Base-by-base conservation (phyloP, 2,888 invertebrate species). In the Leucophenga montana region DNA sequence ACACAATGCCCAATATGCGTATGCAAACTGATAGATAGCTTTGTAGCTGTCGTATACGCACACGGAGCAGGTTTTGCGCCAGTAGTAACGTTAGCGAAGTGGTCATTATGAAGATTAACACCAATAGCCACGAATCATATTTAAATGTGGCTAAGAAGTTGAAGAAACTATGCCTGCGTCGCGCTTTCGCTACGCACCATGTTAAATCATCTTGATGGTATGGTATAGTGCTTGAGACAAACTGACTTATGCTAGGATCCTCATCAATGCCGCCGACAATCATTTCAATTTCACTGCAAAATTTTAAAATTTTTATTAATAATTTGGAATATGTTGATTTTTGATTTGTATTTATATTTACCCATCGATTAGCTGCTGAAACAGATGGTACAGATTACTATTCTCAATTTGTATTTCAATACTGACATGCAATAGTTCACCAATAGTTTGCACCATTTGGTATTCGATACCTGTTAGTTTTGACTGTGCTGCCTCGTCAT, bases 141-240 rank as follows among this genome's bases (percentile, higher is more conserved):
- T 80, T 70, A 18, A 86, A 86, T 33, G 76, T 82, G 14, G 78
- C 74, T 69, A 87, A 70, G 46, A 88, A 86, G 71, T 88, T 88
- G 18, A 86, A 82, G 67, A 87, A 85, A 31, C 81, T 80, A 33
- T 85, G 74, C 0, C 79, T 77, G 0, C 82, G 78, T 14, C 82
- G 78, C 0, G 89, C 88, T 66, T 76, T 85, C 0, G 85, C 80
- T 54, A 89, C 87, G 69, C 89, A 89, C 89, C 88, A 89, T 0
- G 89, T 89, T 2, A 89, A 76, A 66, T 89, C 89, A 67, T 89
- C 89, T 76, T 89, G 88, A 54, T 85, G 82, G 67, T 89, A 89
- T 0, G 88, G 85, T 3, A 86, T 84, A 6, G 85, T 83, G 27
- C 87, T 83, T 48, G 88, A 86, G 0, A 88, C 77, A 11, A 78